Base-by-base conservation (phyloP, 2,113 vertebrate species). In the Nipponia nippon region DNA sequence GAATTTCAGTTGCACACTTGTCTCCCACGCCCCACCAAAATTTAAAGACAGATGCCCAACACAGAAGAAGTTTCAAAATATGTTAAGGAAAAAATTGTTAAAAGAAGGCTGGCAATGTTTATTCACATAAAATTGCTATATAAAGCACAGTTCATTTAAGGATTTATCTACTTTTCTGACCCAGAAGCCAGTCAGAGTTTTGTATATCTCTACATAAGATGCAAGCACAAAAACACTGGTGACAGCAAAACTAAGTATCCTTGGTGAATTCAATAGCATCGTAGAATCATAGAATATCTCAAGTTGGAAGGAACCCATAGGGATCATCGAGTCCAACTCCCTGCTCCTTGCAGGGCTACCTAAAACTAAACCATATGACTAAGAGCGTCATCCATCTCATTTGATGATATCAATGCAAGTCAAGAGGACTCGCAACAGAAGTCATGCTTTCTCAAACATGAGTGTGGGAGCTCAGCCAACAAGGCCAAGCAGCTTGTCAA, bases 11-110 rank as follows among this genome's bases (percentile, higher is more conserved):
- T 94, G 72, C 65, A 72, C 32, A 25, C 13, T 76, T 63, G 13
- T 55, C 20, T 20, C 23, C 10, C 26, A 49, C 2, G 0, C 0
- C 9, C 17, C 36, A 53, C 16, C 18, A 44, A 71, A 83, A 75
- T 79, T 75, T 49, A 53, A 75, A 88, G 34, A 61, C 7, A 61
- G 55, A 70, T 9, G 56, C 8, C 6, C 18, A 86, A 52, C 8
- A 46, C 6, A 78, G 65, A 59, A 73, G 29, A 11, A 25, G 13
- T 52, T 86, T 71, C 50, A 91, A 95, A 83, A 83, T 7, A 11
- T 2, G 15, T 62, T 47, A 67, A 36, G 42, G 38, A 69, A 89
- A 73, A 72, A 77, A 36, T 3, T 21, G 11, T 63, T 53, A 59
- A 16, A 71, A 66, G 55, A 71, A 75, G 6, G 7, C 12, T 80